Base-by-base conservation (phyloP, 2,888 invertebrate genomes). In the Ophioninae sp. region DNA sequence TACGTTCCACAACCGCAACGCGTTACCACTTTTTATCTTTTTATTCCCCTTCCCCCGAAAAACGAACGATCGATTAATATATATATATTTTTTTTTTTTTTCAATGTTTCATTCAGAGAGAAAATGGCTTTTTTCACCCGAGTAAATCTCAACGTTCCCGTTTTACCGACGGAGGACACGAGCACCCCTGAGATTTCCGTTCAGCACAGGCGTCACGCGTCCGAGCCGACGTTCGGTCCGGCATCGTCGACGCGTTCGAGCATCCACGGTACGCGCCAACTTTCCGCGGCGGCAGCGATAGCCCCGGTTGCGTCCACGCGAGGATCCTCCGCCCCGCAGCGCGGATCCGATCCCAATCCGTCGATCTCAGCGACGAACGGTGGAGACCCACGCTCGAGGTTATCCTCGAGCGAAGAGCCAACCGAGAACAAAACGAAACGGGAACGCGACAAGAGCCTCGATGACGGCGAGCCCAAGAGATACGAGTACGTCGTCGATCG, bases 111-210 rank as follows among this genome's bases (percentile, higher is more conserved):
- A n/a, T n/a, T n/a, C 94, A 98, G 98, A 94, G 98, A 98, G 94
- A 98, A 98, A 94, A 98, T 99, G 96, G 98, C 98, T 62, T 99
- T 98, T 94, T 98, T 99, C 93, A 98, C 98, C 0, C 95, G 96
- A 88, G 95, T 96, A 86, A 97, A 96, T 88, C 93, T 96, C 50
- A 96, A 95, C 83, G 96, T 97, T 89, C 97, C 97, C 79, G 95
- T 96, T 85, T 93, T 97, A 86, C 96, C 97, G 0, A 94, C 95
- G 21, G 96, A 96, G 70, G 95, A 95, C 85, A 93, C 87, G 21
- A 57, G 81, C 20, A 65, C 84, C 69, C 65, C 84, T 37, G 61
- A 88, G 44, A 23, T 88, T 72, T 68, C 85, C 79, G 73, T 88
- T 74, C 88, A 89, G 73, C 90, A 92, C 84, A 90, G 89, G 85